Conservation (phyloP, 2,113 vertebrate genomes). For the Triplophysa dalaica region DNA sequence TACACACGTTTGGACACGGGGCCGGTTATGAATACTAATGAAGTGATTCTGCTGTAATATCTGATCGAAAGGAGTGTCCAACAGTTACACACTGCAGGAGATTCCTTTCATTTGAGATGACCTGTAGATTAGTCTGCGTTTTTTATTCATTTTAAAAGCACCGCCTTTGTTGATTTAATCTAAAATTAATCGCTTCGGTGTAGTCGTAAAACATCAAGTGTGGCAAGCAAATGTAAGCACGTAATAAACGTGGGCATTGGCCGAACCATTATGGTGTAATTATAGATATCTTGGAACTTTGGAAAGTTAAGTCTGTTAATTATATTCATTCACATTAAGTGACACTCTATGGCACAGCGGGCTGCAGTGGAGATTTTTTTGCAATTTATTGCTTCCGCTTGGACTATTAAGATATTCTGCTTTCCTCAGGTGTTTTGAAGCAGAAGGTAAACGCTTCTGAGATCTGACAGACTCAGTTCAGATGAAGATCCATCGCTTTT, state of each 20-base stretch:
- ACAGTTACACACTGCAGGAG: neutral
- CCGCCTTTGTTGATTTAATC: neutral
- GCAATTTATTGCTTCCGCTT: neutral
- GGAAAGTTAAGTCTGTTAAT: neutral
- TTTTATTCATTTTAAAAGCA: neutral
- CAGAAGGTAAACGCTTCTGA: neutral
- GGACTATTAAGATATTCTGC: constrained; percentile 14
- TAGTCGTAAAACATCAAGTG: neutral
- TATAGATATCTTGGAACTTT: neutral
- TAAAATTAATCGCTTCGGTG: neutral
- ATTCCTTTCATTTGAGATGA: constrained; percentile 1
- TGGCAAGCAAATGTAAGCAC: neutral
- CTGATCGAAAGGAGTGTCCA: constrained; percentile 11
- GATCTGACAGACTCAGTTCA: neutral
- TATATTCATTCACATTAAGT: neutral
- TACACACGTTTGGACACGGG: no score
- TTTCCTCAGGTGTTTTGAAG: constrained; percentile 22
- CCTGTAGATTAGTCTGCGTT: constrained; percentile 1
- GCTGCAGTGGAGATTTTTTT: neutral
- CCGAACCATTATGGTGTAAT: neutral
- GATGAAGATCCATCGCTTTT: constrained; percentile 29
- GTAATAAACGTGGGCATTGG: neutral
- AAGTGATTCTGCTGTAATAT: neutral
- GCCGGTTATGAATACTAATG: constrained; percentile 9
- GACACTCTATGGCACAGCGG: neutral